Conservation (phyloP, 2,797 vertebrate species). For the Alectoris magna region DNA sequence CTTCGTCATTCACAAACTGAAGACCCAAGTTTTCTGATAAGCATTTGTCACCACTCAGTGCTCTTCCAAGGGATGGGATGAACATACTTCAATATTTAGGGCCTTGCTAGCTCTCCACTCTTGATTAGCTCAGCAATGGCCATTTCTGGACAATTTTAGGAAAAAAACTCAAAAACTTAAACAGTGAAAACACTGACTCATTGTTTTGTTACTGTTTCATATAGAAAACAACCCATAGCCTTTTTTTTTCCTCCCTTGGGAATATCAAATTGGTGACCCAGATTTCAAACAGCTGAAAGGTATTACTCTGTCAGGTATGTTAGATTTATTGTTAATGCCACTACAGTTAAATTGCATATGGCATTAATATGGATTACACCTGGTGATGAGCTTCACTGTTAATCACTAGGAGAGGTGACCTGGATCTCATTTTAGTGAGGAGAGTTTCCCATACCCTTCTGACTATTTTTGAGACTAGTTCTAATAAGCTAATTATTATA, state of each 20-base stretch:
- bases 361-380: slow-evolving; percentile 35
- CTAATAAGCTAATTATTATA: neutral
- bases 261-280: neutral
- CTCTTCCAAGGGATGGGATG: neutral
- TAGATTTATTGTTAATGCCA: neutral
- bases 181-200: neutral
- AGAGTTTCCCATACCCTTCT: neutral
- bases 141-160: neutral
- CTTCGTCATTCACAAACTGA: neutral
- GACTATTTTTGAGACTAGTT: neutral
- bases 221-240: neutral
- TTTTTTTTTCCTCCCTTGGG: neutral
- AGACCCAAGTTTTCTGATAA: neutral
- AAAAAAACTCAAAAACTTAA: neutral
- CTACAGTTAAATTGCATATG: neutral
- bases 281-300: neutral
- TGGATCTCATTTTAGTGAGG: slow-evolving; percentile 23
- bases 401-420: slow-evolving; percentile 1
- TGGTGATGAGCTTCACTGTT: slow-evolving; percentile 17
- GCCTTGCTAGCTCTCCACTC: neutral
- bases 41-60: neutral
- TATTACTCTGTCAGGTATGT: neutral
- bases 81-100: neutral
- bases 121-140: neutral
- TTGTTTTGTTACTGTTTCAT: neutral